Evolutionary conservation across 2,797 vertebrate species (phyloP), one percentile per base, ranked within the genome.

Genomic region (Etheostoma nigrum): DNA sequence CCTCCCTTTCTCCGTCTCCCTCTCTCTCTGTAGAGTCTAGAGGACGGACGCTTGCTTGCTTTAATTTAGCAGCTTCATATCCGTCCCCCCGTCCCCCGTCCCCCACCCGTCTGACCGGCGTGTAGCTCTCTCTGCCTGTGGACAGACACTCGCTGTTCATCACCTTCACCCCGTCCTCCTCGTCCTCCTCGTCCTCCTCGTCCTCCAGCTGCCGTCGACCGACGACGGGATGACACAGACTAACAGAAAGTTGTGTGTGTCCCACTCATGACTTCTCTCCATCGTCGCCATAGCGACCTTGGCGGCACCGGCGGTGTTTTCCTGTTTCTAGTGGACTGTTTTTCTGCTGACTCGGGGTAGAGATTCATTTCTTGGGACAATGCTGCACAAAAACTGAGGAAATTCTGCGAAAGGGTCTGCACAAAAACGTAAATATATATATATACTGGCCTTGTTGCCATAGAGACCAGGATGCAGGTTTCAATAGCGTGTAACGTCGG

Each of bases 401-500:
- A 36, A 36, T 33, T 33, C 33, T 33, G 33, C 33, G 25, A 25
- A 25, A 25, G 3, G 25, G 25, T 33, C 33, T 33, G 33, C 33
- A 33, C 7, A 33, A 33, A 33, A 33, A 12, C 3, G 2, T 3
- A 42, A 8, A 15, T 23, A 23, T 23, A 8, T 25, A 8, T 25
- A 13, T 0, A 51, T 16, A 2, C 23, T 23, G 18, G 21, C 25
- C 25, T 47, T 0, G 72, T 86, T 73, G n/a, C 58, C 36, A 7
- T 72, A 67, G 78, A 9, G 3, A 82, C 64, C 42, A 23, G 57
- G 71, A 92, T 91, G 89, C 91, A 91, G 86, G 91, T 91, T 62
- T 90, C 89, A 60, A 90, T 92, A 30, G 91, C 80, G 0, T 91
- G 88, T 60, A 92, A 91, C 1, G 59, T 89, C 0, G 65, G 76